Percentiles rank a stretch among this genome's conserved stretches.
Evolutionary conservation across 2,113 vertebrate genomes (phyloP).

Genomic region (Rhinoptilus africanus): DNA sequence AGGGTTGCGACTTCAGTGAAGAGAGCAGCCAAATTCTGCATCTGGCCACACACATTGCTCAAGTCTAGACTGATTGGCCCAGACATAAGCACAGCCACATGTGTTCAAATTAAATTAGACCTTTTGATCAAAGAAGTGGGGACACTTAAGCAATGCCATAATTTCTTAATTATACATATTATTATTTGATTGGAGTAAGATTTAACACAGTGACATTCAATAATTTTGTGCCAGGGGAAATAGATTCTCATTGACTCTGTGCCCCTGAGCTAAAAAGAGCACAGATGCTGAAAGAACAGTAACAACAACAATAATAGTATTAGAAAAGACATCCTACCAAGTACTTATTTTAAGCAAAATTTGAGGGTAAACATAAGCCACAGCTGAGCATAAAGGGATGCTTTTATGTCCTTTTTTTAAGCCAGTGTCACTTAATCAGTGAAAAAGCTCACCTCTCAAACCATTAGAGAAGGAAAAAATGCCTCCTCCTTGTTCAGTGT

Average conservation of each 20-base stretch:
- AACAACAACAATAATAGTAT: background rate
- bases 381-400: background rate
- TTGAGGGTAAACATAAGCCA: background rate
- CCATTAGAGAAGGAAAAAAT: background rate
- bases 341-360: background rate
- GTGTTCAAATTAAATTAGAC: conserved; percentile 65
- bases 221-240: background rate
- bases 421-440: background rate
- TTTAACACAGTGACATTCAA: background rate
- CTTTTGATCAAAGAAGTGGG: conserved; percentile 60
- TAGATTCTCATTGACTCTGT: background rate
- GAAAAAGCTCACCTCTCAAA: background rate
- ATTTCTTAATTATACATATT: conserved; percentile 37
- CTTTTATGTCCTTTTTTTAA: background rate
- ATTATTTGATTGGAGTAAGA: conserved; percentile 2
- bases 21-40: conserved; percentile 50
- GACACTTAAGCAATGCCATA: background rate
- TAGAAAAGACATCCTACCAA: background rate
- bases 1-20: conserved; percentile 2
- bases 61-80: conserved; percentile 42
- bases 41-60: conserved; percentile 68
- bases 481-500: background rate
- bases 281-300: background rate
- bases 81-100: conserved; percentile 24
- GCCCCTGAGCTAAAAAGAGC: background rate